These are phyloP conservation scores for Athene cunicularia DNA, from an alignment of 2,113 vertebrate genomes.

Conservation along the genomic window DNA sequence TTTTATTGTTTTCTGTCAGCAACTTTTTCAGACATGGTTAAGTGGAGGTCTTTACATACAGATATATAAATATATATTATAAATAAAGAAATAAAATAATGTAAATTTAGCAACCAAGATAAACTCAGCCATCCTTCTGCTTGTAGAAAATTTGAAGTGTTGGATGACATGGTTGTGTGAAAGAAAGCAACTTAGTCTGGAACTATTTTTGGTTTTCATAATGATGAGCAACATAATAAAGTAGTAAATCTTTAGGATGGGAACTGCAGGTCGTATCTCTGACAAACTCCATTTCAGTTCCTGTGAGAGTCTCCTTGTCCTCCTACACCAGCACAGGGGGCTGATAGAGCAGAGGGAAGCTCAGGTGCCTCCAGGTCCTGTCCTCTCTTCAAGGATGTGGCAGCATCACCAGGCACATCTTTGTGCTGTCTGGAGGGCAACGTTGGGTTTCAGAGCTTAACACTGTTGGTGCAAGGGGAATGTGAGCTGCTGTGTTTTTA, in stretches of 20 bases:
- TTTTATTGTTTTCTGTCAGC: not conserved
- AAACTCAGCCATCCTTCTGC: not conserved
- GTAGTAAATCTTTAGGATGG: not conserved
- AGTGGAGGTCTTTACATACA: not conserved
- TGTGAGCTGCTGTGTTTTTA: not conserved
- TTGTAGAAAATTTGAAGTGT: not conserved
- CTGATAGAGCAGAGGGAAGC: not conserved
- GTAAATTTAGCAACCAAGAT: not conserved
- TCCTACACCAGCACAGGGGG: not conserved
- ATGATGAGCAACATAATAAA: not conserved
- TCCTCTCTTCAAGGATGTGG: not conserved
- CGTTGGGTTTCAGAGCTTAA: not conserved
- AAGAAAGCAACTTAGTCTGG: not conserved
- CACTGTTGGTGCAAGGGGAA: not conserved
- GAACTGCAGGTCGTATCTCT: not conserved
- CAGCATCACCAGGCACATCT: accelerated
- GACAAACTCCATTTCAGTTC: not conserved
- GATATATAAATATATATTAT: too few species aligned
- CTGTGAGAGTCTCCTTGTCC: accelerated
- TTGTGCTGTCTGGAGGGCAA: not conserved
- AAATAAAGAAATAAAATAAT: not conserved
- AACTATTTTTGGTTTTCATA: not conserved
- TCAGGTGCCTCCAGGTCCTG: not conserved
- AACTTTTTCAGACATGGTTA: not conserved
- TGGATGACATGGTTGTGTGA: not conserved